Evolutionary conservation across 2,888 invertebrate genomes (phyloP).

Genomic region (Plagodis pulveraria): DNA sequence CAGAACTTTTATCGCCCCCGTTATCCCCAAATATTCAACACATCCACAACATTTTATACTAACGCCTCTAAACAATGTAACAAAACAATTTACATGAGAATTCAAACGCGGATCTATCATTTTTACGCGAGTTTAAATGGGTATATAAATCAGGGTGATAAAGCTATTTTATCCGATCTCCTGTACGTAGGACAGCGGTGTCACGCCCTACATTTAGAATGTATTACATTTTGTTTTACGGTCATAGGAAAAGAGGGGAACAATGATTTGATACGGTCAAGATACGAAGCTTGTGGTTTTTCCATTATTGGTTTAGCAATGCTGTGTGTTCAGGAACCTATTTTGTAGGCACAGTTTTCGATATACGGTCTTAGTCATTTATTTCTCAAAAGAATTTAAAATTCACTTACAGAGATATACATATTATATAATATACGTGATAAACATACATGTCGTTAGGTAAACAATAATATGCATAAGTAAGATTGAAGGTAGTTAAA

Average conservation of each 20-base stretch:
- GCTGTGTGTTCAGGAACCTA: too few relatives aligned
- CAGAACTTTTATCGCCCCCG: constrained; percentile 32
- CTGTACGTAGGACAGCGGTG: constrained; percentile 31
- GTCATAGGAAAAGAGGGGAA: constrained; percentile 29
- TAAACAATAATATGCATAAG: too few relatives aligned
- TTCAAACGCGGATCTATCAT: constrained; percentile 57
- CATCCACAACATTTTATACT: constrained; percentile 34
- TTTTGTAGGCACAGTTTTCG: too few relatives aligned
- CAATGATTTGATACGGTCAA: constrained; percentile 23
- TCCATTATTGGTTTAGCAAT: too few relatives aligned
- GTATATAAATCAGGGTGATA: constrained; percentile 67
- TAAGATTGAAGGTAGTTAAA: too few relatives aligned
- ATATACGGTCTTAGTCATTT: too few relatives aligned
- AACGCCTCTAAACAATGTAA: constrained; percentile 49
- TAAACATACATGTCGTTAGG: too few relatives aligned
- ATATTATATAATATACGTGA: too few relatives aligned
- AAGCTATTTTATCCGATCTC: constrained; percentile 60
- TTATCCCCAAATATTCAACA: constrained; percentile 38
- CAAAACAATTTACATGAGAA: constrained; percentile 63
- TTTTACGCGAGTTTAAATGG: constrained; percentile 66
- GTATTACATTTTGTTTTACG: constrained; percentile 45
- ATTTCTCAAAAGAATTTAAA: too few relatives aligned
- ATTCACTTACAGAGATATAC: too few relatives aligned
- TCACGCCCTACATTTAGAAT: constrained; percentile 54
- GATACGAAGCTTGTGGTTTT: background rate